phyloP scores from a whole-genome alignment of 2,888 invertebrate genomes.

The Drosophila koepferae region DNA sequence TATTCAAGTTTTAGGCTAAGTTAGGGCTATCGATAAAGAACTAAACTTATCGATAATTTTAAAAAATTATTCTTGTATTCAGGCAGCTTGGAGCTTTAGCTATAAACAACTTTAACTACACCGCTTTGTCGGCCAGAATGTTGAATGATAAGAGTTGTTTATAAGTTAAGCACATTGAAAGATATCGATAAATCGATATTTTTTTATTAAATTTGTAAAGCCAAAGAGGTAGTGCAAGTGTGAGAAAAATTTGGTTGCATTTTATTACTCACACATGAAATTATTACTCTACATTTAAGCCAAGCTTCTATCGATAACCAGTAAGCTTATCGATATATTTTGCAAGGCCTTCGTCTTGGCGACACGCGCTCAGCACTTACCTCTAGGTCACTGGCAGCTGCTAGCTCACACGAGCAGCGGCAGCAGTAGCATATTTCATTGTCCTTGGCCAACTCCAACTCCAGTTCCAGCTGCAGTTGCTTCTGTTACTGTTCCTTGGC shows the following conservation, averaged over 20 bases:
- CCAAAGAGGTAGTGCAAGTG: too few relatives aligned
- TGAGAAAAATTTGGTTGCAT: too few relatives aligned
- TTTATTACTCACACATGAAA: too few relatives aligned
- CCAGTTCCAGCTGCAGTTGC: conserved; percentile 3
- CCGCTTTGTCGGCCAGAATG: too few relatives aligned
- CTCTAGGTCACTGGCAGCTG: conserved; percentile 8
- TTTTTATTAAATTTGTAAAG: too few relatives aligned
- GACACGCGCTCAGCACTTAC: not conserved
- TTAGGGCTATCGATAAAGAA: not conserved
- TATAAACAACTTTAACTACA: too few relatives aligned
- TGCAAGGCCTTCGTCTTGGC: not conserved
- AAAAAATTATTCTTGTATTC: too few relatives aligned
- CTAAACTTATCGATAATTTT: not conserved
- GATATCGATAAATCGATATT: too few relatives aligned
- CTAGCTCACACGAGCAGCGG: conserved; percentile 7
- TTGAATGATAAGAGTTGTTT: too few relatives aligned
- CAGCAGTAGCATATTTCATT: conserved; percentile 36
- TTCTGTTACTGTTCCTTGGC: conserved; percentile 6
- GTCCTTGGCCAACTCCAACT: conserved; percentile 29
- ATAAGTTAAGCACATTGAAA: too few relatives aligned
- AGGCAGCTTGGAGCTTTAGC: too few relatives aligned
- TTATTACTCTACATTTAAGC: not conserved
- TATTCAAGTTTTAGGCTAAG: not conserved
- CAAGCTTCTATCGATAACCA: not conserved
- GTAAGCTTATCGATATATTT: not conserved